Evolutionary conservation across 2,888 invertebrate genomes (phyloP).

Genomic region (Drosophila birchii): DNA sequence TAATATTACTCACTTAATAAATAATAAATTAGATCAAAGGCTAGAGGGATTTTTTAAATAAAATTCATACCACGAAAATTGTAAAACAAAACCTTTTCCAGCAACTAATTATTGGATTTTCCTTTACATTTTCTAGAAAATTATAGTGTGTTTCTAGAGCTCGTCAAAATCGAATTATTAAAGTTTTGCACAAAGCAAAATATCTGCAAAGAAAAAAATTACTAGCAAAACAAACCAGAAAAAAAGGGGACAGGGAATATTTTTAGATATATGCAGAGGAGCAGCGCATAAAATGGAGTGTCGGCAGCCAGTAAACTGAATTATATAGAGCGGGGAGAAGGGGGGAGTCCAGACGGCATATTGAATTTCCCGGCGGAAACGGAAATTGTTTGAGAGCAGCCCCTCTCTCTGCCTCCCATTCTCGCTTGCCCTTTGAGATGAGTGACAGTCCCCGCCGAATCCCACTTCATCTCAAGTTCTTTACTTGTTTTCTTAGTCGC

Average conservation of each 20-base stretch:
- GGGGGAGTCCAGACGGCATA: constrained; percentile 17
- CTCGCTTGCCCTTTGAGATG: constrained; percentile 14
- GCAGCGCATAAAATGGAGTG: constrained; percentile 14
- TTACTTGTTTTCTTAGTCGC: constrained; percentile 10
- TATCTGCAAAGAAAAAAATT: neutral
- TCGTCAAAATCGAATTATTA: neutral
- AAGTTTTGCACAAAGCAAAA: constrained; percentile 20
- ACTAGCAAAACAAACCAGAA: constrained; percentile 12
- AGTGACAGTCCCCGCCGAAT: constrained; percentile 13
- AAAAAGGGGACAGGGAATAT: constrained; percentile 34
- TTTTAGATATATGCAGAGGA: constrained; percentile 18
- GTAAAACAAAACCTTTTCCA: neutral
- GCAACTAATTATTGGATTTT: neutral
- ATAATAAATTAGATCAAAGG: neutral
- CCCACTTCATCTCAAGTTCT: constrained; percentile 8
- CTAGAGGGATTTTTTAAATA: too few relatives aligned
- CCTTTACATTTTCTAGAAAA: neutral
- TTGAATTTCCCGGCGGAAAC: constrained; percentile 42
- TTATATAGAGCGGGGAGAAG: neutral
- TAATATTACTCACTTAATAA: neutral
- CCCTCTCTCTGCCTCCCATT: neutral
- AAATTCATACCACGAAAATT: too few relatives aligned
- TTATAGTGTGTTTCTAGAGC: neutral
- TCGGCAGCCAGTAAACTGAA: constrained; percentile 2
- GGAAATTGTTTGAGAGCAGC: constrained; percentile 28